A percentile compares a stretch with the other conserved stretches of the same genome.
Evolutionary conservation across 2,797 vertebrate species (phyloP).

Genomic region (Pagetopsis macropterus): DNA sequence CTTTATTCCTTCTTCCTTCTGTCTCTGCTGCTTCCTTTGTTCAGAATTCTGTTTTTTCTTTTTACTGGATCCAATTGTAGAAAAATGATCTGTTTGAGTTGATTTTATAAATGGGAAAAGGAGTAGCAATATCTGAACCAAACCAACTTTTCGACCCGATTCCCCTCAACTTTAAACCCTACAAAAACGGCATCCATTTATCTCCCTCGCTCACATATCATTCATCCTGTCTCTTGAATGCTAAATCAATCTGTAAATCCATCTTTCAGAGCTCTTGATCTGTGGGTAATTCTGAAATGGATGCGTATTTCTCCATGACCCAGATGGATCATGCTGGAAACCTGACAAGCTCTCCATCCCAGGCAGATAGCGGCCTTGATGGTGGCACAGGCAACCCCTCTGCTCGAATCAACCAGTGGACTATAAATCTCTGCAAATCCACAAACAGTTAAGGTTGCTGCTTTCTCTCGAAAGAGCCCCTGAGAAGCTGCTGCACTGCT

Average conservation of each 20-base stretch:
- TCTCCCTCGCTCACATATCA: slow-evolving; percentile 17
- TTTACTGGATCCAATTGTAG: slow-evolving; percentile 5
- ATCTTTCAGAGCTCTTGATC: slow-evolving; percentile 37
- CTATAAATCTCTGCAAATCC: slow-evolving; percentile 46
- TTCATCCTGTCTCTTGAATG: slow-evolving; percentile 28
- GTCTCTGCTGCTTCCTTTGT: slow-evolving; percentile 15
- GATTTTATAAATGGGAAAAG: slow-evolving; percentile 22
- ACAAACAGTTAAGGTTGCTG: not conserved
- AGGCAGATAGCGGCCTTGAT: not conserved
- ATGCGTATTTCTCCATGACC: slow-evolving; percentile 20
- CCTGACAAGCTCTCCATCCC: slow-evolving; percentile 13
- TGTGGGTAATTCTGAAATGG: slow-evolving; percentile 19
- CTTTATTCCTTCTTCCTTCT: not conserved
- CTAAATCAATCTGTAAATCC: slow-evolving; percentile 46
- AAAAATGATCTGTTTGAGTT: slow-evolving; percentile 37
- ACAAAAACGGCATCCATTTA: not conserved
- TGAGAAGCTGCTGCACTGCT: not conserved
- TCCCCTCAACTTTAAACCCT: slow-evolving; percentile 16
- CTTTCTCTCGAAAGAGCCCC: not conserved
- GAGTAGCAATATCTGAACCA: not conserved
- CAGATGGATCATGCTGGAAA: slow-evolving; percentile 40
- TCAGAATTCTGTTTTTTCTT: not conserved
- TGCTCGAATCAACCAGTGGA: not conserved
- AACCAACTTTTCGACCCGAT: not conserved
- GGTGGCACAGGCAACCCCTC: slow-evolving; percentile 3